Evolutionary conservation across 2,113 vertebrate species (phyloP).

Genomic region (Sinocyclocheilus anophthalmus): DNA sequence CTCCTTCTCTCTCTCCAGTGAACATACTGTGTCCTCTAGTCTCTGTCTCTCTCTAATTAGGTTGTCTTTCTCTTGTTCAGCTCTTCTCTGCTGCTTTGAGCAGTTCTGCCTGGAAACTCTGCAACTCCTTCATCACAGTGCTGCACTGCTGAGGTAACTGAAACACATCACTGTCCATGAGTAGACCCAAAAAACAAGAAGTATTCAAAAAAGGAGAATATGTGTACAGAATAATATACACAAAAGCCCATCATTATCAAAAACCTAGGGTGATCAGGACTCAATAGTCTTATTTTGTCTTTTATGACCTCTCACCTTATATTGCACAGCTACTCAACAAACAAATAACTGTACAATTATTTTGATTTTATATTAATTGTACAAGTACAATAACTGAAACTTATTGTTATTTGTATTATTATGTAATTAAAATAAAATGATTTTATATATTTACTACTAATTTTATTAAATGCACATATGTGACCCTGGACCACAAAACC

Average conservation of each 20-base stretch:
- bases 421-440: not conserved
- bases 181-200: not conserved
- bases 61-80: constrained; percentile 71
- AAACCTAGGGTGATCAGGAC: not conserved
- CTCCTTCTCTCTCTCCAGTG: constrained; percentile 65
- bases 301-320: no score
- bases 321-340: no score
- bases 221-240: not conserved
- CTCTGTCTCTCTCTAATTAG: constrained; percentile 70
- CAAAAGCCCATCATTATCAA: not conserved
- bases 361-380: no score
- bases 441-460: not conserved
- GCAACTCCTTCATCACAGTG: constrained; percentile 60
- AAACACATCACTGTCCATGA: constrained; percentile 35
- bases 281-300: no score
- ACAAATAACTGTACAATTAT: no score
- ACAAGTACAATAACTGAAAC: no score
- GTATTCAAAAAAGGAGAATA: not conserved
- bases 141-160: constrained; percentile 73
- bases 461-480: no score
- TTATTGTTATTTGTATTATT: no score
- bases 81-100: constrained; percentile 50
- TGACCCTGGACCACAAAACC: no score
- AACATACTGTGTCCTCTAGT: constrained; percentile 70
- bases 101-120: constrained; percentile 66